Base-by-base conservation (phyloP, 2,113 vertebrate species). In the Jaculus jaculus region DNA sequence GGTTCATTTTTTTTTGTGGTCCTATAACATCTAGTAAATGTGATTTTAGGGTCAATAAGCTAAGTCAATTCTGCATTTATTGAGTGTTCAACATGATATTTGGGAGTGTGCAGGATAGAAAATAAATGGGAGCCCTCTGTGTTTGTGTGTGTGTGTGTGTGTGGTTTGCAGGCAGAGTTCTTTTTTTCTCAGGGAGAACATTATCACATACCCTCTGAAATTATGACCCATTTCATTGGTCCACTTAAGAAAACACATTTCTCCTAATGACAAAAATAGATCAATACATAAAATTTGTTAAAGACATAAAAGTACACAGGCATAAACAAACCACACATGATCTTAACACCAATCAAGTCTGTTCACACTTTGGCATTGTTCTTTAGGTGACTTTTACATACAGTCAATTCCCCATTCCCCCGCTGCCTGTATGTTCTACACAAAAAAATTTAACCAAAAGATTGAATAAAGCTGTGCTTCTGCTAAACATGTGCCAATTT, bases 41-140 rank as follows among this genome's bases (percentile, higher is more conserved):
- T 39, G 63, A 80, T 73, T 82, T 96, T 84, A 91, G 85, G 73
- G 69, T 69, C 61, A 85, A 39, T 7, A n/a, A 54, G 47, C 39
- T 3, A 26, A 20, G 5, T 77, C 93, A 42, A 2, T 68, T 79
- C 13, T 71, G 24, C 24, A 9, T 4, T n/a, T 82, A 71, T 0
- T 71, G 39, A 72, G 12, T 42, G 7, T 79, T 82, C 6, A 16
- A 18, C 3, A 3, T 77, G 82, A 78, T 5, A n/a, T 34, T 68
- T 8, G 5, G 30, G 34, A 68, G 39, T 0, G 0, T 34, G 17
- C 13, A 7, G 0, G 26, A 78, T 23, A 60, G 7, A 69, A 11
- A 73, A 28, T 15, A 75, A 17, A 13, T 42, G 34, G 15, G 80
- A 32, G 24, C 13, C 1, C 3, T 11, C 24, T 23, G 16, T 37